Base-by-base conservation (phyloP, 2,888 invertebrate species). In the Acleris laterana region DNA sequence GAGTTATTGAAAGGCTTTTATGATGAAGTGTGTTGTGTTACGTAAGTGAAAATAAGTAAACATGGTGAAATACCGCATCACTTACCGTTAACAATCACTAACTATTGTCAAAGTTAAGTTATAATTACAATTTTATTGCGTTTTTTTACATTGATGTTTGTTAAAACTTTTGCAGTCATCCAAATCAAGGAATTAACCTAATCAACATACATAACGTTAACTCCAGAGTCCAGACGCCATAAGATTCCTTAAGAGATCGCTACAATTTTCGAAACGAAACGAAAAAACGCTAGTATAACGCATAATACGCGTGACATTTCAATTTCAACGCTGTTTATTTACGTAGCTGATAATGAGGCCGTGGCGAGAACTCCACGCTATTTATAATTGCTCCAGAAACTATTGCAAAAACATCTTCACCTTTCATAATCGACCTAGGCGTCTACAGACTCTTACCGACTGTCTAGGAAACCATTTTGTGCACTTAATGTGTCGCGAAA, bases 1-100 rank as follows among this genome's bases (percentile, higher is more conserved):
- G 9, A n/a, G 17, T 32, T 56, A 61, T 65, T 65, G 60, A 56
- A 65, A 61, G 49, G 55, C 65, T 65, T 65, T 61, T 51, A 61
- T 55, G 50, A 65, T 28, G n/a, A 32, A 55, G 22, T 60, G 28
- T 65, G 49, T 60, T 60, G 38, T 55, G 64, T 65, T 55, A 56
- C 50, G 55, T 44, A 48, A 65, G 50, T 46, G 50, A 56, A 55
- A 61, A 53, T 53, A 64, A 22, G 49, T 50, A 55, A 55, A 62
- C 49, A 53, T 28, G 61, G 46, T 62, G 50, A 38, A 28, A 55
- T 62, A 38, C 20, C 48, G 46, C 52, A 46, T 53, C 62, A 55
- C 19, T 19, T 32, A 32, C 16, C 46, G 25, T n/a, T 56, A 20
- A 32, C 46, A 32, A 62, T 17, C 38, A 32, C 11, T 46, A 6